Conservation (phyloP, 2,797 vertebrate species). For the Petrocephalus sullivani region DNA sequence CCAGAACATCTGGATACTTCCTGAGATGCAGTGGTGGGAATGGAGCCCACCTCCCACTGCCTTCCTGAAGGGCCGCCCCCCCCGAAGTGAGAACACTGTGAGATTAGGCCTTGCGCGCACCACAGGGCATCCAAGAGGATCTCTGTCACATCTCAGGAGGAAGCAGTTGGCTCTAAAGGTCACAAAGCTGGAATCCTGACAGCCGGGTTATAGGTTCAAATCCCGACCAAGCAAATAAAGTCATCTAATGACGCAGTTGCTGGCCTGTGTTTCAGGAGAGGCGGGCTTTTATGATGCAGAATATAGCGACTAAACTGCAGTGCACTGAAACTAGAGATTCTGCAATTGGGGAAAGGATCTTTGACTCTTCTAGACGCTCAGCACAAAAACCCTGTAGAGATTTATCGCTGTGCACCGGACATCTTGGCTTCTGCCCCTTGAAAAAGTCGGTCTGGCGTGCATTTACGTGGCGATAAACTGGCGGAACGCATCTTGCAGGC, state of each 20-base stretch:
- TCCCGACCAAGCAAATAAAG: background rate
- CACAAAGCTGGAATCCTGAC: background rate
- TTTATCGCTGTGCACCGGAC: background rate
- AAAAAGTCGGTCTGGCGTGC: background rate
- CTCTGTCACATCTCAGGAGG: background rate
- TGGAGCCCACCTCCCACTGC: background rate
- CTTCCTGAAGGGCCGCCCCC: background rate
- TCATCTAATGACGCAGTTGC: background rate
- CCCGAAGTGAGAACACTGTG: slow-evolving; percentile 1
- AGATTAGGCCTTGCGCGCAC: background rate
- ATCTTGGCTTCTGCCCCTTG: background rate
- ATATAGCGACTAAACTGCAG: background rate
- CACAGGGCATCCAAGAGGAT: background rate
- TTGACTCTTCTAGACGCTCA: background rate
- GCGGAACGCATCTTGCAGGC: background rate
- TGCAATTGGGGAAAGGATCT: background rate
- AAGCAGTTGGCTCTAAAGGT: background rate
- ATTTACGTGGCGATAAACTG: background rate
- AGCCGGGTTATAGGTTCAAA: slow-evolving; percentile 1
- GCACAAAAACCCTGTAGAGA: background rate
- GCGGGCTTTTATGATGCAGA: background rate
- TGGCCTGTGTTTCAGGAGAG: background rate
- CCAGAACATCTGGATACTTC: slow-evolving; percentile 10
- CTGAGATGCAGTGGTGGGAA: background rate
- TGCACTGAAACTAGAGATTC: background rate